A percentile compares a stretch with the other conserved stretches of the same genome.
Evolutionary conservation across 2,888 invertebrate genomes (phyloP).

Genomic region (Cheilosia impressa): DNA sequence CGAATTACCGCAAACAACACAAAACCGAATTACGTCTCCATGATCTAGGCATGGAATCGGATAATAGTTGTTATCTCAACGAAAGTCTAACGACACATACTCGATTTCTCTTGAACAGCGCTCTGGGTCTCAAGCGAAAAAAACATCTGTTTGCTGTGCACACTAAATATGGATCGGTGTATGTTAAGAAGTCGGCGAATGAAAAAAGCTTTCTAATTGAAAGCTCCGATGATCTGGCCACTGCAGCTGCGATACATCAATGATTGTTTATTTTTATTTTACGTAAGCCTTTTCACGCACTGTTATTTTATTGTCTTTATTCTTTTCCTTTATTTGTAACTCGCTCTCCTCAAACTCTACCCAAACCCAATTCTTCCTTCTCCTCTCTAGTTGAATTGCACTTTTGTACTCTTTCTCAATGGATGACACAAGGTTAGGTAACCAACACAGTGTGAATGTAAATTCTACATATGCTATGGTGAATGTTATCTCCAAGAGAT

Average conservation of each 20-base stretch:
- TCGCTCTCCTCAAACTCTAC: too few species aligned
- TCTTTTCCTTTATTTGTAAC: not conserved
- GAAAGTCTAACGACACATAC: slow-evolving; percentile 5
- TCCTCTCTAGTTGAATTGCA: too few species aligned
- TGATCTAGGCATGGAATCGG: not conserved
- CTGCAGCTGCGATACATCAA: slow-evolving; percentile 14
- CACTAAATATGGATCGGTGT: not conserved
- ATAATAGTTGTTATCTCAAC: not conserved
- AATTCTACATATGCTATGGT: too few species aligned
- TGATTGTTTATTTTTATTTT: not conserved
- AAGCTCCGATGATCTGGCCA: slow-evolving; percentile 18
- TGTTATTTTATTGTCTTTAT: not conserved
- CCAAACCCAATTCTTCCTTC: too few species aligned
- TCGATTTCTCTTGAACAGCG: not conserved
- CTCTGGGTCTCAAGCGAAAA: not conserved
- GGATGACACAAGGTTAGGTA: too few species aligned
- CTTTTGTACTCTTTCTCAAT: too few species aligned
- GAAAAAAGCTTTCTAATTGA: slow-evolving; percentile 25
- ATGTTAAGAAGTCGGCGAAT: slow-evolving; percentile 9
- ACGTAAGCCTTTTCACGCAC: not conserved
- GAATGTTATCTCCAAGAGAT: too few species aligned
- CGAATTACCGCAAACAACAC: too few species aligned
- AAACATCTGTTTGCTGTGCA: not conserved
- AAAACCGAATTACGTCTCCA: not conserved
- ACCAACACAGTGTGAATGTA: too few species aligned